Evolutionary conservation across 2,888 invertebrate species (phyloP), one percentile per base, ranked within the genome.

Genomic region (Arge pagana): DNA sequence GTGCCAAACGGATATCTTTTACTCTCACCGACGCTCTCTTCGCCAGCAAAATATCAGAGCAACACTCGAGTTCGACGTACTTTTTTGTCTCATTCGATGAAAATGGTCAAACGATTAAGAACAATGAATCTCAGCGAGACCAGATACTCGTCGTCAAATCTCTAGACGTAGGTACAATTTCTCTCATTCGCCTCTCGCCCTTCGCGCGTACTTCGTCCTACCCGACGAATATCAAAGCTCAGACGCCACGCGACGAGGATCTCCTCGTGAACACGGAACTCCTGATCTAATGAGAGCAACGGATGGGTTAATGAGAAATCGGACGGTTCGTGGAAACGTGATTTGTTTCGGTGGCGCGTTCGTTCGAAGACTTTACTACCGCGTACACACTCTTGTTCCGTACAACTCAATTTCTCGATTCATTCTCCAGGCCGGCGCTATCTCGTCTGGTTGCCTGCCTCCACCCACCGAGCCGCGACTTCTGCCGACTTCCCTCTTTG

Each of bases 391-490:
- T 53, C 57, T 60, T 58, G 65, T 69, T 68, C 65, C 64, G 68
- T 70, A 68, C 73, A 71, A 74, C 68, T 75, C 75, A 72, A 76
- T 75, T 76, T 74, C 75, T 75, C 74, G 73, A 74, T 74, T 75
- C 71, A 72, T 75, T 75, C 72, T 71, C 70, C 68, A 71, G 65
- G 53, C 52, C 54, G 64, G 63, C 64, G 70, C 72, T 75, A 73
- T 75, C 74, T 72, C 73, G 72, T 69, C 71, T 66, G 72, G 67
- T 73, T 70, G 72, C 68, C 70, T 71, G 74, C 73, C 68, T 75
- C 73, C 69, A 71, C 72, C 66, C n/a, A n/a, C n/a, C n/a, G n/a
- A n/a, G n/a, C n/a, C n/a, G n/a, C 71, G 45, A 45, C 23, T 45
- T 45, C 45, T 33, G n/a, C 33, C 33, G 21, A 45, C 45, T 33